These are phyloP conservation scores for Phylloscopus trochiloides DNA, from an alignment of 2,113 vertebrate genomes.

Conservation along the genomic window DNA sequence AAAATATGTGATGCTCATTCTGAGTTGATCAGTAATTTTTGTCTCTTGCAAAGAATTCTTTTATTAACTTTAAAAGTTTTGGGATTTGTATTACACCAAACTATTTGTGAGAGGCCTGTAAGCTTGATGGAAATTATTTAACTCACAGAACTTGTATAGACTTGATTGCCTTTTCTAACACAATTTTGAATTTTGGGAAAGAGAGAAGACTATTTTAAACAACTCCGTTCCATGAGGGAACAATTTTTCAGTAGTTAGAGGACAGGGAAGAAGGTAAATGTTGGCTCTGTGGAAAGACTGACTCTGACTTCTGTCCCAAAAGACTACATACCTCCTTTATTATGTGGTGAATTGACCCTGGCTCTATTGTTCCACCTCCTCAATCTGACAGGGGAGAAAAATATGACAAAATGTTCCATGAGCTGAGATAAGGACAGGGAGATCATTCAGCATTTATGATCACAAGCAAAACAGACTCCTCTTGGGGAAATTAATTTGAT, in stretches of 20 bases:
- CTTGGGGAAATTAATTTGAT: background rate
- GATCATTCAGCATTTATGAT: background rate
- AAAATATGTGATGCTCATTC: background rate
- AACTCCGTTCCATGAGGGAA: background rate
- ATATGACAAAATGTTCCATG: background rate
- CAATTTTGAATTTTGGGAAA: background rate
- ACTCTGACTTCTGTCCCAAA: background rate
- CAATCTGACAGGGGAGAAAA: background rate
- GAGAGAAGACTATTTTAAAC: background rate
- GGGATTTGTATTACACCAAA: background rate
- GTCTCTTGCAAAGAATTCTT: background rate
- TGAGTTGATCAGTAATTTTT: conserved; percentile 3
- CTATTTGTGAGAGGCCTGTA: background rate
- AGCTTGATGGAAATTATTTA: background rate
- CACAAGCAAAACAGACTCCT: background rate
- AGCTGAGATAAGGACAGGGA: background rate
- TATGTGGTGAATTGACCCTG: background rate
- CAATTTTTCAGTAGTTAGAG: background rate
- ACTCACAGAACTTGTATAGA: background rate
- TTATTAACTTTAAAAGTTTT: background rate
- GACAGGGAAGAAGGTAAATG: background rate
- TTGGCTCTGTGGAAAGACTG: background rate
- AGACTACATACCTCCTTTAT: background rate
- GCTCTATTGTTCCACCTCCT: background rate
- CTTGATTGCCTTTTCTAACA: background rate